Percentiles rank a stretch among this genome's conserved stretches.
Evolutionary conservation across 2,113 vertebrate species (phyloP).

Genomic region (Orthonyx spaldingii): DNA sequence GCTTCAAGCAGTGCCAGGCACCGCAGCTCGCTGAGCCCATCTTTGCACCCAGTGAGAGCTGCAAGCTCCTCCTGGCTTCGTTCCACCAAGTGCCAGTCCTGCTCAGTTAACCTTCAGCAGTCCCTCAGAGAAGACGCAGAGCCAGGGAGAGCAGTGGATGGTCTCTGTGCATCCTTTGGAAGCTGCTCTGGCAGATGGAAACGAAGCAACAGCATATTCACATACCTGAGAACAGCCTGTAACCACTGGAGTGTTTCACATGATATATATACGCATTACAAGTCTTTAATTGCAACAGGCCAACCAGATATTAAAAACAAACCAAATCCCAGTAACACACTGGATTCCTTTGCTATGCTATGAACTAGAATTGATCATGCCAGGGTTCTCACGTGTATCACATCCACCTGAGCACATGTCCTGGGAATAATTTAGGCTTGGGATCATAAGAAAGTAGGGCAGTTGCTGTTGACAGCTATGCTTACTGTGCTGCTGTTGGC

Average conservation of each 20-base stretch:
- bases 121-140: background rate
- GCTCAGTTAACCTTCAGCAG: background rate
- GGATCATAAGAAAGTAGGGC: background rate
- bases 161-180: background rate
- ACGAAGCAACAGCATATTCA: background rate
- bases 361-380: background rate
- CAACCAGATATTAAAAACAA: background rate
- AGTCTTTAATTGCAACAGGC: background rate
- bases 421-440: background rate
- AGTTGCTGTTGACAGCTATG: background rate
- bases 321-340: background rate
- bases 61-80: background rate
- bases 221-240: background rate
- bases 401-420: background rate
- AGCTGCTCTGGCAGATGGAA: background rate
- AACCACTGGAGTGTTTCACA: background rate
- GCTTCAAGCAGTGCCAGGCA: conserved; percentile 68
- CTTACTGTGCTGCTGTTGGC: background rate
- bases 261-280: background rate
- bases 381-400: background rate
- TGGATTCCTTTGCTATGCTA: background rate
- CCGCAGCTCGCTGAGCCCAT: conserved; percentile 17
- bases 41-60: background rate
- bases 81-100: conserved; percentile 35
- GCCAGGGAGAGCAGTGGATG: background rate